A percentile compares a stretch with the other conserved stretches of the same genome.
Conservation (phyloP, 2,113 vertebrate species). For the Thamnaconus septentrionalis region DNA sequence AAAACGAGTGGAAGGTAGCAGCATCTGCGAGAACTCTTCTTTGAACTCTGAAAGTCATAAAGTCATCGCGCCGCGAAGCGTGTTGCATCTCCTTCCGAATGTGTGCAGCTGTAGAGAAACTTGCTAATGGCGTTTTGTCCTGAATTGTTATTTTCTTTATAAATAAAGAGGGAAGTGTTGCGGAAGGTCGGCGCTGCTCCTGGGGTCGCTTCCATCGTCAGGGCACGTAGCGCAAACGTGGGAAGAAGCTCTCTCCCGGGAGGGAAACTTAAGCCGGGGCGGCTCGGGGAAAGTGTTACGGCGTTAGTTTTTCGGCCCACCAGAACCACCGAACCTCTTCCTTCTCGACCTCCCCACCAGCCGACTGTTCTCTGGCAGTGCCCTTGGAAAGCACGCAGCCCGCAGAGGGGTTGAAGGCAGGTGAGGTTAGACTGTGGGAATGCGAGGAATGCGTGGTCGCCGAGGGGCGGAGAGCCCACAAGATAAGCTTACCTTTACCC, state of each 20-base stretch:
- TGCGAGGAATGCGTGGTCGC: conserved; percentile 80
- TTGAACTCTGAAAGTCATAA: conserved; percentile 51
- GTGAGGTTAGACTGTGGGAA: conserved; percentile 80
- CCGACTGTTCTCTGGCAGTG: conserved; percentile 1
- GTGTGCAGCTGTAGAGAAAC: conserved; percentile 1
- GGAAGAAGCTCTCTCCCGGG: conserved; percentile 26
- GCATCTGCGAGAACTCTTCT: not conserved
- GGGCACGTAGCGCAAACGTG: conserved; percentile 41
- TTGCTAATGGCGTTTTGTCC: conserved; percentile 1
- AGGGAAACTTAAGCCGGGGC: conserved; percentile 36
- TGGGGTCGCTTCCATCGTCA: conserved; percentile 47
- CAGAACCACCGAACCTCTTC: not conserved
- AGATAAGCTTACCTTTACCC: conserved; percentile 51
- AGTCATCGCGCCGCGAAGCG: conserved; percentile 18
- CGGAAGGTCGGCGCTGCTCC: conserved; percentile 51
- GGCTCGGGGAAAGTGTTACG: not conserved
- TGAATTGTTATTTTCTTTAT: not conserved
- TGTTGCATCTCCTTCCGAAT: not conserved
- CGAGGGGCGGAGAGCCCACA: conserved; percentile 51
- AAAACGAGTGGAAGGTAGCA: not conserved
- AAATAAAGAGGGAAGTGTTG: conserved; percentile 30
- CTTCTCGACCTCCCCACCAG: too few relatives aligned
- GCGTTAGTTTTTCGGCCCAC: conserved; percentile 10
- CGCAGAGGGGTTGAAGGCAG: conserved; percentile 66
- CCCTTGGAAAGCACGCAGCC: conserved; percentile 30